Evolutionary conservation across 2,113 vertebrate species (phyloP), one percentile per base, ranked within the genome.

Genomic region (Lamprotornis superbus): DNA sequence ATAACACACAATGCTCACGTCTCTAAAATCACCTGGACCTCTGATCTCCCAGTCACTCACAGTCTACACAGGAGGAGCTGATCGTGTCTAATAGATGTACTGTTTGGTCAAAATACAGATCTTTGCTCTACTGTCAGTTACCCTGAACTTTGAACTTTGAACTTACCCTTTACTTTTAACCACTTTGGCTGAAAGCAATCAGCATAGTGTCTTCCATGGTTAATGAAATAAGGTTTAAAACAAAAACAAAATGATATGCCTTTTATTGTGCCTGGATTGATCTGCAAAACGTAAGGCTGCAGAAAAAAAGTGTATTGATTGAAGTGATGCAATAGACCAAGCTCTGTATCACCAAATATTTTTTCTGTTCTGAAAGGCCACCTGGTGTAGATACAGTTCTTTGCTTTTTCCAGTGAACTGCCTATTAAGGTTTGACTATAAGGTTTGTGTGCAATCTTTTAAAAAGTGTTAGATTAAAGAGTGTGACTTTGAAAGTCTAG

Each of bases 51-150:
- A 49, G 47, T 67, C 47, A 52, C 57, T 67, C 67, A 24, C 44
- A 74, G 27, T 40, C 60, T 15, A 17, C 33, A 49, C 8, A 49
- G 78, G 17, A 69, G 18, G 50, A 74, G 55, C 46, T 5, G 35
- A 24, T 77, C 0, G 1, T 19, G 18, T 76, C 68, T 76, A 67
- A 44, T 5, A 63, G 33, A 8, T 33, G 10, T 22, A 18, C 42
- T 0, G 0, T 59, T 52, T 64, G 21, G 23, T 71, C 33, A 68
- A 8, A 0, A 1, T 71, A 52, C 22, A 67, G n/a, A 50, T 70
- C 61, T 56, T 35, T 89, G 70, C 27, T 50, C 39, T 61, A 18
- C 46, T 56, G 20, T 33, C 42, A 39, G 8, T n/a, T 63, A 46
- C 25, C 31, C 24, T 80, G 68, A 55, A 63, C 35, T 53, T 50